Percentiles rank a stretch among this genome's conserved stretches.
Conservation (phyloP, 2,797 vertebrate genomes). For the Pseudochirops cupreus region DNA sequence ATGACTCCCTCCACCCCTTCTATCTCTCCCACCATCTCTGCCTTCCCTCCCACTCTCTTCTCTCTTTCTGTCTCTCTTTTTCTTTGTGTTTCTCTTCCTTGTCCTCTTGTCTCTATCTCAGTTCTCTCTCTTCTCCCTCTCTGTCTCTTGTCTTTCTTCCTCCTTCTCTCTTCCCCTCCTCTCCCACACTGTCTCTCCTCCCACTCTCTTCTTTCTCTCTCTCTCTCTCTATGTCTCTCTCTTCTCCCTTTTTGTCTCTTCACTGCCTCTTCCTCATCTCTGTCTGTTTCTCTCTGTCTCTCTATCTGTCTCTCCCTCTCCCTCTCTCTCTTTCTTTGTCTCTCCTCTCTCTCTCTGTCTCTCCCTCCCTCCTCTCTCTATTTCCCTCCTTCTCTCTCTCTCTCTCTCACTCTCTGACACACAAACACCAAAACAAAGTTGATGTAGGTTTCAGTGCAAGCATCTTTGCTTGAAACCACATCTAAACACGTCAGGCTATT, state of each 20-base stretch:
- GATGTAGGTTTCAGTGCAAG: not conserved
- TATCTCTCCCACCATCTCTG: not conserved
- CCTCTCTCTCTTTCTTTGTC: too few relatives aligned
- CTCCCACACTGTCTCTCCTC: too few relatives aligned
- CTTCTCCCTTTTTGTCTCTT: not conserved
- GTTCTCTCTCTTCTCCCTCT: not conserved
- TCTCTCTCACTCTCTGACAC: not conserved
- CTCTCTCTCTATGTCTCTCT: not conserved
- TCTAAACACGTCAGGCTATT: not conserved
- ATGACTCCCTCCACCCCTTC: not conserved
- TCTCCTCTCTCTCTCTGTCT: not conserved
- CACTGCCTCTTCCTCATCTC: not conserved
- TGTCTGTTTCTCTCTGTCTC: too few relatives aligned
- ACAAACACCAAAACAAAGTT: not conserved
- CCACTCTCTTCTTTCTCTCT: not conserved
- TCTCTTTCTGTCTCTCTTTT: not conserved
- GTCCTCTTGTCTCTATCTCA: not conserved
- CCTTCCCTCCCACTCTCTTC: not conserved
- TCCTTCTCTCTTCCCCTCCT: too few relatives aligned
- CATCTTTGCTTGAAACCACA: not conserved
- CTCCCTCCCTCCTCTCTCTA: not conserved
- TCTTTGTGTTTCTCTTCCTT: not conserved
- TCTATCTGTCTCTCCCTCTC: too few relatives aligned
- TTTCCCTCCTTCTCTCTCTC: not conserved
- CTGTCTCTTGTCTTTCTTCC: not conserved